Conservation (phyloP, 2,888 invertebrate species). For the Tachystola acroxantha region DNA sequence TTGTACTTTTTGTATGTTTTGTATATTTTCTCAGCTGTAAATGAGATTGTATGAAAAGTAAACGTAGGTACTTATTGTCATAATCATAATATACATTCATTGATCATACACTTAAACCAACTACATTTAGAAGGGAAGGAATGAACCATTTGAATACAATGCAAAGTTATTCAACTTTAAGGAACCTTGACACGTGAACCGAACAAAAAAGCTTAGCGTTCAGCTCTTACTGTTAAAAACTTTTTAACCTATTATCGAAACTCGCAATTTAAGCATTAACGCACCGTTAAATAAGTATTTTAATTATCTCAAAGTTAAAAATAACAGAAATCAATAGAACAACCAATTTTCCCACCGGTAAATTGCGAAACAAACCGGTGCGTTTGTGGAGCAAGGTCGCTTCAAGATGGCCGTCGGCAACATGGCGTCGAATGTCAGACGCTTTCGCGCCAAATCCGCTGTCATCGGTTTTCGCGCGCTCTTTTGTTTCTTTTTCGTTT, state of each 20-base stretch:
- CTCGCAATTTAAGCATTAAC: background rate
- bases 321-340: conserved; percentile 40
- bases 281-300: conserved; percentile 10
- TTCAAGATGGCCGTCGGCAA: conserved; percentile 56
- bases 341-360: conserved; percentile 59
- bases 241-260: too few species aligned
- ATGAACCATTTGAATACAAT: background rate
- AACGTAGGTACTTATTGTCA: too few species aligned
- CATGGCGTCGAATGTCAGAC: conserved; percentile 60
- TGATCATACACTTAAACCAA: too few species aligned
- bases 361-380: conserved; percentile 60
- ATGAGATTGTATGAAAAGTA: too few species aligned
- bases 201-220: background rate
- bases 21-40: too few species aligned
- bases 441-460: conserved; percentile 56
- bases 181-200: background rate
- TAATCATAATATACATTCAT: too few species aligned
- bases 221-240: background rate
- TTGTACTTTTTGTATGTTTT: too few species aligned
- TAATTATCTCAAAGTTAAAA: conserved; percentile 17
- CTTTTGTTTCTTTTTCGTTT: conserved; percentile 9
- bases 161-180: too few species aligned
- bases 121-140: too few species aligned
- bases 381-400: conserved; percentile 70
- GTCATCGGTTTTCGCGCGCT: conserved; percentile 16